These are phyloP conservation scores for Haplochromis vanheusdeni DNA, from an alignment of 2,113 vertebrate genomes.

Conservation along the genomic window DNA sequence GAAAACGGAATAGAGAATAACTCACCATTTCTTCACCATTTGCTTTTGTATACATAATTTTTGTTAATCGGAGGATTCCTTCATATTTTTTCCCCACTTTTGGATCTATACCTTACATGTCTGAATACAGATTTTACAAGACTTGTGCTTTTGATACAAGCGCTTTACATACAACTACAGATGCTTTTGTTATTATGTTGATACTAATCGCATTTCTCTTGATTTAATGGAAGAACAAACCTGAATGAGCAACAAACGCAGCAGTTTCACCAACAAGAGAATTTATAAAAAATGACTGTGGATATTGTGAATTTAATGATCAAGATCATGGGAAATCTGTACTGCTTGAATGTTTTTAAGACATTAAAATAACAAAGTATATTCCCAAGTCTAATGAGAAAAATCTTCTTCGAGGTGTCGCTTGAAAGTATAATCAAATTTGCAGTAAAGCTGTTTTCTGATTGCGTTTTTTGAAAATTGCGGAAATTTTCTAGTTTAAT, in stretches of 20 bases:
- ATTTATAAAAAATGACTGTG: not conserved
- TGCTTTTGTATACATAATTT: not conserved
- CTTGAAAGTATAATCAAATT: not conserved
- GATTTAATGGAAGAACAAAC: not conserved
- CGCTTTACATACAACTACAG: not conserved
- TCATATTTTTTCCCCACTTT: not conserved
- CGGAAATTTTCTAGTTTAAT: not conserved
- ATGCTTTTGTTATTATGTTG: not conserved
- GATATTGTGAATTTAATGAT: not conserved
- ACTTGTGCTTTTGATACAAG: not conserved
- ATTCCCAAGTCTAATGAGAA: not conserved
- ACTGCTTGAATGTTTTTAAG: not conserved
- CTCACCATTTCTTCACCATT: not conserved
- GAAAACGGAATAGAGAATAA: not conserved
- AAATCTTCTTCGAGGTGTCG: not conserved
- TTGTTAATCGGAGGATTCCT: not conserved
- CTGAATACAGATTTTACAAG: not conserved
- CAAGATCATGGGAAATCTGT: not conserved
- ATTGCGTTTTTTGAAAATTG: not conserved
- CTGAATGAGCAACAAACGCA: not conserved
- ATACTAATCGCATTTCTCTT: not conserved
- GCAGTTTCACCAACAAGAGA: not conserved
- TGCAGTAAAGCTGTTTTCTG: not conserved
- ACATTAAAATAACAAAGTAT: not conserved
- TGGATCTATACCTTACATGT: not conserved